Percentiles rank a stretch among this genome's conserved stretches.
Conservation (phyloP, 2,888 invertebrate species). For the Coecobrya sp. region DNA sequence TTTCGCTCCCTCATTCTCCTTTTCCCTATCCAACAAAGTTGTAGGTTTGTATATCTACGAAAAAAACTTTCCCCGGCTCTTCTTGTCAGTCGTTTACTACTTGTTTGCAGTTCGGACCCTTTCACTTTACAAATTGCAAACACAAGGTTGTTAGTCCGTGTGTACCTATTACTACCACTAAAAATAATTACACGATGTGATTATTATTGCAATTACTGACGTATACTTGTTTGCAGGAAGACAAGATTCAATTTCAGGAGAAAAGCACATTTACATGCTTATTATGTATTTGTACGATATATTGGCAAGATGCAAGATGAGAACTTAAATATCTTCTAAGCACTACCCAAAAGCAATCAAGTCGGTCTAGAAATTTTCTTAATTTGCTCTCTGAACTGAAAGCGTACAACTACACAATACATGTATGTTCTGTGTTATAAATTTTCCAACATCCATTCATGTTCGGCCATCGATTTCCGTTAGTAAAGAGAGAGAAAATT, state of each 20-base stretch:
- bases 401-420: background rate
- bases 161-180: slow-evolving; percentile 34
- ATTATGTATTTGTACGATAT: background rate
- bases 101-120: slow-evolving; percentile 52
- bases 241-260: background rate
- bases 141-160: background rate
- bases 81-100: slow-evolving; percentile 1
- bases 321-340: background rate
- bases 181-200: slow-evolving; percentile 27
- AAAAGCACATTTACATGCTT: background rate
- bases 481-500: background rate
- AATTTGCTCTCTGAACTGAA: slow-evolving; percentile 20
- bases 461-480: slow-evolving; percentile 10
- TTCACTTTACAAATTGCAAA: slow-evolving; percentile 16
- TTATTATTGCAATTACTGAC: slow-evolving; percentile 15
- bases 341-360: background rate
- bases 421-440: background rate
- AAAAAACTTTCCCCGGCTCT: slow-evolving; percentile 19
- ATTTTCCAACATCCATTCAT: background rate
- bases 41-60: background rate
- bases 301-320: slow-evolving; percentile 1
- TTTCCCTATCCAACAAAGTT: background rate
- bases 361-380: slow-evolving; percentile 5
- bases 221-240: slow-evolving; percentile 1
- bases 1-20: slow-evolving; percentile 20